Percentiles rank a stretch among this genome's conserved stretches.
These are phyloP conservation scores for Macropodus opercularis DNA, from an alignment of 2,797 vertebrate species.

Conservation along the genomic window DNA sequence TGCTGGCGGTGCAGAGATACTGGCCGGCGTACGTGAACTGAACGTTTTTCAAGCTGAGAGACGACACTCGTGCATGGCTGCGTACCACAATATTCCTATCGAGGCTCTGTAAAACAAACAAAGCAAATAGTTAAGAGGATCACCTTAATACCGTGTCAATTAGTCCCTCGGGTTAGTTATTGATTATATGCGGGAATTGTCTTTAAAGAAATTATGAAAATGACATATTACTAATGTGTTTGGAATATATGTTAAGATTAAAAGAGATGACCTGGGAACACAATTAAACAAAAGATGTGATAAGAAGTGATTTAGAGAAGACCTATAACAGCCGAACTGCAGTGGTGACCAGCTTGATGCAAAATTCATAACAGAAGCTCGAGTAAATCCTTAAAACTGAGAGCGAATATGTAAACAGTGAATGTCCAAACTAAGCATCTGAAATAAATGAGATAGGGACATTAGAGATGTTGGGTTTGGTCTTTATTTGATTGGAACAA, in stretches of 20 bases:
- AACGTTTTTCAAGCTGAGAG: slow-evolving; percentile 93
- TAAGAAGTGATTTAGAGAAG: background rate
- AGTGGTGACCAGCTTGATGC: background rate
- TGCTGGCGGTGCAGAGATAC: slow-evolving; percentile 93
- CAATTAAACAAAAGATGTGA: background rate
- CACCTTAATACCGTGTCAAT: background rate
- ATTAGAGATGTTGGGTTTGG: too few species aligned
- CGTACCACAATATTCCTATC: slow-evolving; percentile 91
- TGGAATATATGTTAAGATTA: background rate
- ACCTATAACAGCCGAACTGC: background rate
- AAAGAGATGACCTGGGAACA: background rate
- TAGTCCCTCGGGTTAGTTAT: background rate
- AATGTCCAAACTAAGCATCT: too few species aligned
- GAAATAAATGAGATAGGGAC: too few species aligned
- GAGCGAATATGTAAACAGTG: too few species aligned
- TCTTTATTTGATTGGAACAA: too few species aligned
- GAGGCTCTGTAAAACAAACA: slow-evolving; percentile 80
- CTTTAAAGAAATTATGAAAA: background rate
- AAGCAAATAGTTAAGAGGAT: slow-evolving; percentile 7
- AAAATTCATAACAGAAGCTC: background rate
- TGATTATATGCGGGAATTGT: background rate
- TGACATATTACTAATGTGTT: background rate
- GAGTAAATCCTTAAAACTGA: background rate
- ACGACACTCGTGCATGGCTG: slow-evolving; percentile 92
- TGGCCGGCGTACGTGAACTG: slow-evolving; percentile 95